These are phyloP conservation scores for Nansenia antarctica DNA, from an alignment of 2,113 vertebrate genomes.

Conservation along the genomic window DNA sequence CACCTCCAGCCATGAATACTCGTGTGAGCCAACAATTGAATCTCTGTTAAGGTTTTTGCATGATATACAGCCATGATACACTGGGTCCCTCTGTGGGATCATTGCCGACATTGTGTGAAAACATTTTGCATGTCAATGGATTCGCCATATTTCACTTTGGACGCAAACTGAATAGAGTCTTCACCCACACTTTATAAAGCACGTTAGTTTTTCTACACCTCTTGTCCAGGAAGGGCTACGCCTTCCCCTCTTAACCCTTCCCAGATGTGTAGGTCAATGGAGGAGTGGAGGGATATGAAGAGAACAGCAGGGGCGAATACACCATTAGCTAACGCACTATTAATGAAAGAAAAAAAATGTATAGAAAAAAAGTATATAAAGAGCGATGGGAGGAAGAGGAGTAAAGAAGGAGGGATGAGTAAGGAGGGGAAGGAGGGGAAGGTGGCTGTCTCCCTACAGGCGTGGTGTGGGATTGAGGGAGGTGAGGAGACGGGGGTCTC, in stretches of 20 bases:
- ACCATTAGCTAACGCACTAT: no score
- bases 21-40: background rate
- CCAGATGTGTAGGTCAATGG: conserved; percentile 53
- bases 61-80: background rate
- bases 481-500: conserved; percentile 39
- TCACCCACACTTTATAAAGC: conserved; percentile 21
- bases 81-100: background rate
- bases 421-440: conserved; percentile 27
- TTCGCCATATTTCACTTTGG: background rate
- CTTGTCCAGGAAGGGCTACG: conserved; percentile 23
- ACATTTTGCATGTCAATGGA: conserved; percentile 7
- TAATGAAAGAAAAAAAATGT: background rate
- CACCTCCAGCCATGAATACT: background rate
- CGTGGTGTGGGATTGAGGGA: conserved; percentile 28
- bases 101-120: background rate
- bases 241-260: conserved; percentile 42
- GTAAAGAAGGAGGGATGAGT: conserved; percentile 17
- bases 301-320: conserved; percentile 28
- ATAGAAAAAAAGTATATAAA: conserved; percentile 7
- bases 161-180: conserved; percentile 1
- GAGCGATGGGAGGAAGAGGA: conserved; percentile 36
- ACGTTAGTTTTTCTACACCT: background rate
- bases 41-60: background rate
- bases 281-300: conserved; percentile 19
- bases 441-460: conserved; percentile 40